Evolutionary conservation across 1,140 invertebrate species (phyloP).

Genomic region (Nebria ingens): DNA sequence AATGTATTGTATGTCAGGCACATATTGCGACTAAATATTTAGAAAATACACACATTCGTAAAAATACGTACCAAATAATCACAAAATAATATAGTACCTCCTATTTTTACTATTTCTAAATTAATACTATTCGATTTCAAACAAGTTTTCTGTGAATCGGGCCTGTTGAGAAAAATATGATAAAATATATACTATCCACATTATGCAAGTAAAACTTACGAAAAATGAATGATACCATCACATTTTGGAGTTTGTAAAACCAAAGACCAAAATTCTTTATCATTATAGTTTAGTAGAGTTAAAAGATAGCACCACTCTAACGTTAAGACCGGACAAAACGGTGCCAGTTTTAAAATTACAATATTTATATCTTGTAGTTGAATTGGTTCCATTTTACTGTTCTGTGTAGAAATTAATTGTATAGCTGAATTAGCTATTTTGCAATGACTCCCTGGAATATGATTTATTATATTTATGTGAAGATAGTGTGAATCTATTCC

Average conservation of each 20-base stretch:
- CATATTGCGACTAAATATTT: no score
- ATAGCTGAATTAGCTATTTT: slow-evolving; percentile 50
- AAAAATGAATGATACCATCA: slow-evolving; percentile 17
- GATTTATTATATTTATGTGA: no score
- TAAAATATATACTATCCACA: slow-evolving; percentile 1
- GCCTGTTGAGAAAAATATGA: slow-evolving; percentile 1
- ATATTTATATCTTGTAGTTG: slow-evolving; percentile 41
- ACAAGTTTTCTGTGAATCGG: background rate
- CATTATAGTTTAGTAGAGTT: slow-evolving; percentile 52
- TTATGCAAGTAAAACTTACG: slow-evolving; percentile 15
- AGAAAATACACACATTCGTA: no score
- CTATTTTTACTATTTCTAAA: slow-evolving; percentile 44
- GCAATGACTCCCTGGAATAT: slow-evolving; percentile 42
- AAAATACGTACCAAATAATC: slow-evolving; percentile 50
- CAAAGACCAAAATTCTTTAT: slow-evolving; percentile 49
- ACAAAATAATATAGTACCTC: slow-evolving; percentile 53
- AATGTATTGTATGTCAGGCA: no score
- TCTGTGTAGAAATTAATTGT: slow-evolving; percentile 25
- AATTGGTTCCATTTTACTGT: slow-evolving; percentile 27
- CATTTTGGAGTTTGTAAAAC: slow-evolving; percentile 37
- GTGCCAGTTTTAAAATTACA: slow-evolving; percentile 41
- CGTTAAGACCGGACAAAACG: slow-evolving; percentile 46
- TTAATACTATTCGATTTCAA: slow-evolving; percentile 33
- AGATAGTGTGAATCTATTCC: slow-evolving; percentile 16
- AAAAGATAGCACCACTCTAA: slow-evolving; percentile 63